Percentiles rank a stretch among this genome's conserved stretches.
phyloP scores from a whole-genome alignment of 2,113 vertebrate genomes.

The Lipophrys pholis region DNA sequence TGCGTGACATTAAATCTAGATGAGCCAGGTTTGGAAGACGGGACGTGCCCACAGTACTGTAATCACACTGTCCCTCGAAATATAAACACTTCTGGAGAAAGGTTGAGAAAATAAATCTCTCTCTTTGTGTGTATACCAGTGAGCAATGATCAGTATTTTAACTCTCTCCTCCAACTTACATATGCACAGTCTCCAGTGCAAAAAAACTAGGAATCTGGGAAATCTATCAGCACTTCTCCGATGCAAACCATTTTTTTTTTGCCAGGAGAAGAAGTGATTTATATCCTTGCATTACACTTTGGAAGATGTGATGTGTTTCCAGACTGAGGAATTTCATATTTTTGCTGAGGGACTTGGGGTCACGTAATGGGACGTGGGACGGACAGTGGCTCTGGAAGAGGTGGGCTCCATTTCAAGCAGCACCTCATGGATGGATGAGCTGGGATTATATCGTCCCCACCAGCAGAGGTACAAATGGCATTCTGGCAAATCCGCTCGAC shows the following conservation, averaged over 20 bases:
- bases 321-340: constrained; percentile 31
- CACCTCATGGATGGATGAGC: constrained; percentile 49
- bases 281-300: constrained; percentile 16
- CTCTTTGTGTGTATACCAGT: background rate
- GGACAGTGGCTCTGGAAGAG: constrained; percentile 11
- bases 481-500: constrained; percentile 56
- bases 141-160: background rate
- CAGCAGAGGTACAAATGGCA: constrained; percentile 25
- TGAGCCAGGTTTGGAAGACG: background rate
- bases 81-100: background rate
- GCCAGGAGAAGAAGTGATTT: constrained; percentile 11
- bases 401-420: constrained; percentile 26
- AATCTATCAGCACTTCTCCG: constrained; percentile 5
- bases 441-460: constrained; percentile 34
- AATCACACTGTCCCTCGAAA: background rate
- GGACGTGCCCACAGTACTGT: background rate
- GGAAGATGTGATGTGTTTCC: constrained; percentile 22
- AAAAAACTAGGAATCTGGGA: constrained; percentile 22
- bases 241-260: background rate
- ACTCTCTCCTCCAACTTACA: background rate
- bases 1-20: too few relatives aligned
- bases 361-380: constrained; percentile 49
- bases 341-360: constrained; percentile 37
- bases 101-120: too few relatives aligned
- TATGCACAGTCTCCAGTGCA: background rate